Conservation (phyloP, 2,888 invertebrate genomes). For the Matsumyia berberina region DNA sequence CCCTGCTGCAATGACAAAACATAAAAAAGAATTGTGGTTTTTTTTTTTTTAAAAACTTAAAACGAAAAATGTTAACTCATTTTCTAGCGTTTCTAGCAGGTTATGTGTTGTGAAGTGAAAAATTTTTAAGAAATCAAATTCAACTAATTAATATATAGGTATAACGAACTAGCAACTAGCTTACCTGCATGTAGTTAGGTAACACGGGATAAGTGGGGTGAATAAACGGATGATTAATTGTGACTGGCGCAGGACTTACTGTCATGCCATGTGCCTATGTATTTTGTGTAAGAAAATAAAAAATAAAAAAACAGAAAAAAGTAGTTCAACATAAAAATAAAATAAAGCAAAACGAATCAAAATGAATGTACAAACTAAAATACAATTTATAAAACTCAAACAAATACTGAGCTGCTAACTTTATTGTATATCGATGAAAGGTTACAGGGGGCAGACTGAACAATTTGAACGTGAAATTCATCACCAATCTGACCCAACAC, state of each 20-base stretch:
- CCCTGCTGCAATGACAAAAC: slow-evolving; percentile 81
- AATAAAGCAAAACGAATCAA: slow-evolving; percentile 62
- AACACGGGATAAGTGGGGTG: slow-evolving; percentile 85
- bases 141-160: slow-evolving; percentile 38
- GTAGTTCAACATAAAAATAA: slow-evolving; percentile 74
- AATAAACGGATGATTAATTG: slow-evolving; percentile 85
- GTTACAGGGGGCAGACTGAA: no score
- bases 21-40: slow-evolving; percentile 22
- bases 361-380: slow-evolving; percentile 58
- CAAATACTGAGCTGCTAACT: slow-evolving; percentile 1
- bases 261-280: slow-evolving; percentile 85
- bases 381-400: slow-evolving; percentile 27
- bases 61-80: slow-evolving; percentile 8
- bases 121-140: slow-evolving; percentile 38
- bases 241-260: slow-evolving; percentile 85
- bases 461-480: no score
- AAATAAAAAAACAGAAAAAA: slow-evolving; percentile 68
- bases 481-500: no score
- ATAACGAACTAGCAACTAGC: slow-evolving; percentile 77
- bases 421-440: no score
- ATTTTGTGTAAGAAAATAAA: slow-evolving; percentile 75
- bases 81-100: slow-evolving; percentile 19
- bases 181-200: slow-evolving; percentile 85
- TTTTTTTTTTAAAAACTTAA: not conserved
- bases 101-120: slow-evolving; percentile 12